These are phyloP conservation scores for Brienomyrus longianalis DNA, from an alignment of 2,113 vertebrate species.

Conservation along the genomic window DNA sequence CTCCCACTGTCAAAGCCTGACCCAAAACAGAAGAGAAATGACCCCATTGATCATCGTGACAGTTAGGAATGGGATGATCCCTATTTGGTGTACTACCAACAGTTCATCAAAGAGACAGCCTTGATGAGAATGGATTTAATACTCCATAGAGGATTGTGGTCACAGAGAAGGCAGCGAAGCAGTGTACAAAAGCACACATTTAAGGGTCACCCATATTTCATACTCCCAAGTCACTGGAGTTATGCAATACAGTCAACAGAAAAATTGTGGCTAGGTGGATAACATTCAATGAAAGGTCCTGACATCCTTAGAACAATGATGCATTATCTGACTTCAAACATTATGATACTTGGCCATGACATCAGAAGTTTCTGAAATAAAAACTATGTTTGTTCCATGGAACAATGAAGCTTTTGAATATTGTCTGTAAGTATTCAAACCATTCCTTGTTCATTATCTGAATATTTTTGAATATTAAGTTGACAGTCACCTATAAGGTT, in stretches of 20 bases:
- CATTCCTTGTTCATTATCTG: neutral
- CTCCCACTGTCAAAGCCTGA: conserved; percentile 16
- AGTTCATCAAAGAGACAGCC: neutral
- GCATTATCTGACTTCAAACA: conserved; percentile 34
- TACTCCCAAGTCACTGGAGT: neutral
- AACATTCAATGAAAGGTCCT: conserved; percentile 24
- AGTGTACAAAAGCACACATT: neutral
- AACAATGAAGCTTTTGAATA: conserved; percentile 41
- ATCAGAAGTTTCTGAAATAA: conserved; percentile 39
- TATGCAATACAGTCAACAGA: neutral
- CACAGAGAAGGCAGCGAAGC: neutral
- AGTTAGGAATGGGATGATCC: conserved; percentile 19
- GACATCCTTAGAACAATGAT: conserved; percentile 30
- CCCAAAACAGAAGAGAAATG: conserved; percentile 2
- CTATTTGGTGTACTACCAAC: neutral
- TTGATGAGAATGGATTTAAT: neutral
- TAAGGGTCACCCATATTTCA: neutral
- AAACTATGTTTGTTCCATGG: conserved; percentile 25
- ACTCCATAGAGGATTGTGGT: conserved; percentile 22
- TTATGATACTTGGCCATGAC: conserved; percentile 34
- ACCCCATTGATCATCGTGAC: conserved; percentile 29
- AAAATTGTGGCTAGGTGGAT: conserved; percentile 19
- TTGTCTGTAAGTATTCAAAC: conserved; percentile 11
- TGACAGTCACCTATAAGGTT: neutral
- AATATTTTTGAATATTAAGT: conserved; percentile 3